Conservation (phyloP, 2,113 vertebrate species). For the Naja naja region DNA sequence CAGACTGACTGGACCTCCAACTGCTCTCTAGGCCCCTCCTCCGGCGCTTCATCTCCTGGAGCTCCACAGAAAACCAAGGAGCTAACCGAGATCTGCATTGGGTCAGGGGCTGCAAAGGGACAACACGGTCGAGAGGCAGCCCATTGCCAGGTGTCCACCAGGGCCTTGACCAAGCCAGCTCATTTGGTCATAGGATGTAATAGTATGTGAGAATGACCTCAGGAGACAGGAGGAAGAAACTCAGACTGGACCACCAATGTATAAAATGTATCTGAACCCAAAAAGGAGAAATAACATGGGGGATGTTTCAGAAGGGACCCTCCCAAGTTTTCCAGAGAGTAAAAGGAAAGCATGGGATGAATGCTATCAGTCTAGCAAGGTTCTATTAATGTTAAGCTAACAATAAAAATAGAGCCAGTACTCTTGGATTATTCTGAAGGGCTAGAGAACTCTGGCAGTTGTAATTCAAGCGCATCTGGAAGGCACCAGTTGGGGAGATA, state of each 20-base stretch:
- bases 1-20: too few relatives aligned
- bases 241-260: neutral
- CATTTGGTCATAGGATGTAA: neutral
- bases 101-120: too few relatives aligned
- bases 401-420: neutral
- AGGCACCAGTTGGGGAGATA: neutral
- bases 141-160: too few relatives aligned
- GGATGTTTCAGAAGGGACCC: neutral
- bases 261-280: neutral
- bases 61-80: too few relatives aligned
- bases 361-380: neutral
- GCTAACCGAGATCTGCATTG: too few relatives aligned
- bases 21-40: too few relatives aligned
- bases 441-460: neutral
- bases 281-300: neutral
- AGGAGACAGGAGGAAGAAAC: neutral
- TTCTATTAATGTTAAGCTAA: neutral
- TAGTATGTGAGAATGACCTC: neutral
- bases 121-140: too few relatives aligned
- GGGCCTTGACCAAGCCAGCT: too few relatives aligned
- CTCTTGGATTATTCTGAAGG: neutral
- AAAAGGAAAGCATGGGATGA: neutral
- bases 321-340: neutral
- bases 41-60: too few relatives aligned
- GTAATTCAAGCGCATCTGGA: neutral